Percentiles rank a stretch among this genome's conserved stretches.
Conservation (phyloP, 2,797 vertebrate genomes). For the Fundulus diaphanus region DNA sequence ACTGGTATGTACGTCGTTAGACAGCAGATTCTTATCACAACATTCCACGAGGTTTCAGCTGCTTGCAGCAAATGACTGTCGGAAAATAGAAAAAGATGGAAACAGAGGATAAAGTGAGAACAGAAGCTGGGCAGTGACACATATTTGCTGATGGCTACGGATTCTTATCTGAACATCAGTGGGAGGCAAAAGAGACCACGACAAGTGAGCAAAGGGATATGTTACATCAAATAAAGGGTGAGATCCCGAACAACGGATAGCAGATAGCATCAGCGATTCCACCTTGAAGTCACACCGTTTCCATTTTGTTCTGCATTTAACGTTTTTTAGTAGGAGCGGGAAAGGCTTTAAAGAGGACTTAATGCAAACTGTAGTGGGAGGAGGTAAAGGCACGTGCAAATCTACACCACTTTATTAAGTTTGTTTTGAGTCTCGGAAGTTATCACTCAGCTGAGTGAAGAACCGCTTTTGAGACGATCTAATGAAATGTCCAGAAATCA, state of each 20-base stretch:
- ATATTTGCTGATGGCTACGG: conserved; percentile 67
- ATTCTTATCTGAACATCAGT: conserved; percentile 57
- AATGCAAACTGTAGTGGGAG: conserved; percentile 4
- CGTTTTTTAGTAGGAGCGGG: conserved; percentile 7
- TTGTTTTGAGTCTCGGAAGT: neutral
- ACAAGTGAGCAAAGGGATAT: conserved; percentile 27
- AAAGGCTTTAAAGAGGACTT: conserved; percentile 1
- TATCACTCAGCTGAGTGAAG: too few relatives aligned
- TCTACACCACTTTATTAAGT: conserved; percentile 4
- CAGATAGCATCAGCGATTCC: conserved; percentile 56
- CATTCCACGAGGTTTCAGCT: conserved; percentile 47
- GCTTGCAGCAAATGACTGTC: conserved; percentile 35
- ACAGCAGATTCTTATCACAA: conserved; percentile 55
- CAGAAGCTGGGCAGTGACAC: conserved; percentile 7
- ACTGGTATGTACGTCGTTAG: conserved; percentile 21
- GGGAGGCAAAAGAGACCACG: conserved; percentile 32
- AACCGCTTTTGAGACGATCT: too few relatives aligned
- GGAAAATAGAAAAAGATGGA: conserved; percentile 31
- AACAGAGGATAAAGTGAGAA: conserved; percentile 30
- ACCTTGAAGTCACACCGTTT: conserved; percentile 45
- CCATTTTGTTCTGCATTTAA: conserved; percentile 12
- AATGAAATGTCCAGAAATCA: too few relatives aligned
- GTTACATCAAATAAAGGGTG: conserved; percentile 47
- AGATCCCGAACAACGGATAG: conserved; percentile 34
- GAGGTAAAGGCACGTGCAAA: conserved; percentile 5